Evolutionary conservation across 1,140 invertebrate genomes (phyloP).

Genomic region (Drosophila varians): DNA sequence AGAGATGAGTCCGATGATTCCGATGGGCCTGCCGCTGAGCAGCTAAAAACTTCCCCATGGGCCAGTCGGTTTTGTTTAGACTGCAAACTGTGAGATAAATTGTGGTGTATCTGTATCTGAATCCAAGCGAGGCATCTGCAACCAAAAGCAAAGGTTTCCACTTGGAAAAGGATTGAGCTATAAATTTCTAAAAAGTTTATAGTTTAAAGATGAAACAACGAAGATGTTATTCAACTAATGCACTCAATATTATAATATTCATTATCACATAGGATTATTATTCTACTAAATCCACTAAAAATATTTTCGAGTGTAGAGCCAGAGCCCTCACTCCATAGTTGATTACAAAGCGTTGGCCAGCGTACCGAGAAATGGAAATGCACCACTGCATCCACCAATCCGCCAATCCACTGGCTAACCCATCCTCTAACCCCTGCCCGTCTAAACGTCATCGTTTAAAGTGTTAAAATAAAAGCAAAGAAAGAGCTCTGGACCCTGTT

Average conservation of each 20-base stretch:
- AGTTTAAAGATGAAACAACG: too few species aligned
- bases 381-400: slow-evolving; percentile 38
- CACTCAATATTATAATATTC: background rate
- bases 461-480: slow-evolving; percentile 76
- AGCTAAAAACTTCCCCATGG: slow-evolving; percentile 49
- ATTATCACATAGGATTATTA: too few species aligned
- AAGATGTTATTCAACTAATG: too few species aligned
- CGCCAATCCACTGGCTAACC: slow-evolving; percentile 5
- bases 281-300: background rate
- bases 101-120: slow-evolving; percentile 75
- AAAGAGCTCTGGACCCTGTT: slow-evolving; percentile 37
- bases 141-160: slow-evolving; percentile 14
- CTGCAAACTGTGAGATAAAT: slow-evolving; percentile 82
- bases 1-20: slow-evolving; percentile 71
- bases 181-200: too few species aligned
- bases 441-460: slow-evolving; percentile 71
- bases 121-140: slow-evolving; percentile 56
- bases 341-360: slow-evolving; percentile 69
- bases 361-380: slow-evolving; percentile 74
- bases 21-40: slow-evolving; percentile 56
- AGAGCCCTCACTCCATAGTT: slow-evolving; percentile 36
- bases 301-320: slow-evolving; percentile 14
- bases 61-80: slow-evolving; percentile 78
- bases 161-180: too few species aligned
- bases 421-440: slow-evolving; percentile 9